Conservation (phyloP, 2,888 invertebrate genomes). For the Phoenoteleia sp. region DNA sequence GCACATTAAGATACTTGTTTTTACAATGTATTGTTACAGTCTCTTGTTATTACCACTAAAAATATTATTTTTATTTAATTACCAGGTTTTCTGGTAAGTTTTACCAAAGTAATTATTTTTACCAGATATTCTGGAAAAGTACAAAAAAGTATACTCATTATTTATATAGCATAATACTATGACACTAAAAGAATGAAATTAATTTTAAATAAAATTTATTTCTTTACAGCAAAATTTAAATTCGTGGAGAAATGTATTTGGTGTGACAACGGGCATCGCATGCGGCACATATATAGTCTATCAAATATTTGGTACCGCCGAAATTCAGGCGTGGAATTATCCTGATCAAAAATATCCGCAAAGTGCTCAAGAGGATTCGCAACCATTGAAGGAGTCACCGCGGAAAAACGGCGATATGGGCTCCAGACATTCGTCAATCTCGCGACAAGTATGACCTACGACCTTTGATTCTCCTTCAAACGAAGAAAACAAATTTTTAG, state of each 20-base stretch:
- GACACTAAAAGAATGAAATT: no score
- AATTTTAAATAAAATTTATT: no score
- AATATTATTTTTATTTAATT: no score
- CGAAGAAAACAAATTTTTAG: constrained; percentile 26
- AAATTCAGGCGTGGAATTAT: constrained; percentile 88
- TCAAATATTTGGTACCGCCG: constrained; percentile 90
- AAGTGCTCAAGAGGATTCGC: constrained; percentile 82
- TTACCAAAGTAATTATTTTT: no score
- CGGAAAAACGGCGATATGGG: constrained; percentile 78
- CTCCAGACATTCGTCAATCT: constrained; percentile 70
- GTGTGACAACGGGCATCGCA: constrained; percentile 88
- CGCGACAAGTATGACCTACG: constrained; percentile 78
- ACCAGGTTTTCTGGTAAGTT: no score
- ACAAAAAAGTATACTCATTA: no score
- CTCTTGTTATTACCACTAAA: no score
- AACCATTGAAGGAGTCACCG: constrained; percentile 82
- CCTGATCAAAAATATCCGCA: constrained; percentile 84
- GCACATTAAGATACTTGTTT: no score
- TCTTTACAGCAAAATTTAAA: constrained; percentile 84
- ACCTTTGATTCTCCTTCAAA: background rate
- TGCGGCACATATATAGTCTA: constrained; percentile 89
- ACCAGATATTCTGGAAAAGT: no score
- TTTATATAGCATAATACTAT: no score
- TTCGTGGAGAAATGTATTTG: constrained; percentile 90
- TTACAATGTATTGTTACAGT: no score